Evolutionary conservation across 2,888 invertebrate genomes (phyloP), one percentile per base, ranked within the genome.

Genomic region (Pocota personata): DNA sequence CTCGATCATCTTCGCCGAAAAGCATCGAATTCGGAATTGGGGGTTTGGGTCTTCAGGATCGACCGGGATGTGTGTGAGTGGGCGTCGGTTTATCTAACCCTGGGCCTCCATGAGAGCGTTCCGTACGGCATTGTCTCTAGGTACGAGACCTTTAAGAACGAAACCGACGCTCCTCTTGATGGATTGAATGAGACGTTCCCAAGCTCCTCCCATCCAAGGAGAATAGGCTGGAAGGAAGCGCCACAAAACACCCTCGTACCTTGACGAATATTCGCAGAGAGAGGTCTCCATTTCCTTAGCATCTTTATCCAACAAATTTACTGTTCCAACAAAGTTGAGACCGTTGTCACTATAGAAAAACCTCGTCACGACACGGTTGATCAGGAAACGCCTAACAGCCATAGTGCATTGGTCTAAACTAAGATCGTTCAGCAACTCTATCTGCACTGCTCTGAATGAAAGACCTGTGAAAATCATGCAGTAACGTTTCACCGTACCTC

Each of bases 161-260:
- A 69, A 69, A 12, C 43, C 37, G 8, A 60, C 24, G 12, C 37
- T 50, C 5, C 27, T 60, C 32, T 60, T 60, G 0, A 72, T 72
- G n/a, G 73, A 73, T 21, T 55, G 62, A 12, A 62, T 40, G 6
- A 73, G 55, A 0, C 62, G 50, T 16, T 73, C 30, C 62, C 62
- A 62, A 2, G 27, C 73, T 4, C 40, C 73, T 4, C 62, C 52
- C 50, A 60, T 48, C 60, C 60, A 62, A 0, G 60, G 72, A 12
- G 58, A 72, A 16, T 48, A 72, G 0, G 40, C 62, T n/a, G 64
- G 75, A 5, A 64, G 64, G 7, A 75, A 64, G 0, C 46, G 16
- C 64, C 32, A 64, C 16, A 58, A n/a, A 7, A 58, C 50, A 6
- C 58, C 37, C 21, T 60, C 48, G 24, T 50, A 50, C 37, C 19